Conservation (phyloP, 2,113 vertebrate genomes). For the Dendropsophus ebraccatus region DNA sequence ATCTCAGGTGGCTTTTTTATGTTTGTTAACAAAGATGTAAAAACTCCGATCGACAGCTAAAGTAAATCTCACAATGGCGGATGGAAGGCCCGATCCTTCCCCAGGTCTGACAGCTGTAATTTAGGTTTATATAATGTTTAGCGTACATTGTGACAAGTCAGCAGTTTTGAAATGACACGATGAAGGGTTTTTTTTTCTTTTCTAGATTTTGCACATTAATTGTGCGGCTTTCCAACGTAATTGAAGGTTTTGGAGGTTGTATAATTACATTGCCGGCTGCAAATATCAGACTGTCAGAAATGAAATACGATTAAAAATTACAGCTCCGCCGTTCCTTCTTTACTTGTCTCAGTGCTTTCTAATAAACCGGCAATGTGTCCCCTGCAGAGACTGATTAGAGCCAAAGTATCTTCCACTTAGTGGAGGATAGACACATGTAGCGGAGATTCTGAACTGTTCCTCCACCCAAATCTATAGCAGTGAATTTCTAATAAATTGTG, state of each 20-base stretch:
- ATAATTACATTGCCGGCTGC: conserved; percentile 33
- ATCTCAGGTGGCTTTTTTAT: conserved; percentile 59
- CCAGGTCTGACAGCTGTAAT: conserved; percentile 46
- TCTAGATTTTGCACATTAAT: conserved; percentile 45
- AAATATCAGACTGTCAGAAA: conserved; percentile 47
- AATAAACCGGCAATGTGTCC: neutral
- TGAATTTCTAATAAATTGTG: too few relatives aligned
- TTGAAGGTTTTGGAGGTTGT: conserved; percentile 39
- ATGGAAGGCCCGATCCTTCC: neutral
- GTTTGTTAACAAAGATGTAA: conserved; percentile 59
- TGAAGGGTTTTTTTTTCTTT: conserved; percentile 1
- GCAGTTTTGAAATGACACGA: conserved; percentile 35
- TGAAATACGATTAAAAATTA: conserved; percentile 29
- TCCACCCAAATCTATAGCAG: too few relatives aligned
- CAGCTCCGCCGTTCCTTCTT: neutral
- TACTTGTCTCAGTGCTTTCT: neutral
- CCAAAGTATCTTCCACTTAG: neutral
- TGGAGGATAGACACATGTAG: too few relatives aligned
- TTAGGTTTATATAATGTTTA: conserved; percentile 37
- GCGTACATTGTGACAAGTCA: conserved; percentile 34
- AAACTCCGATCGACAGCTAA: conserved; percentile 42
- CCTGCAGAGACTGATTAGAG: neutral
- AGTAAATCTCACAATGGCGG: conserved; percentile 21
- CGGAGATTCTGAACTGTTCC: too few relatives aligned
- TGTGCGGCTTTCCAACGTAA: conserved; percentile 36